A percentile compares a stretch with the other conserved stretches of the same genome.
Evolutionary conservation across 2,888 invertebrate genomes (phyloP).

Genomic region (Sphaeridia pumilis): DNA sequence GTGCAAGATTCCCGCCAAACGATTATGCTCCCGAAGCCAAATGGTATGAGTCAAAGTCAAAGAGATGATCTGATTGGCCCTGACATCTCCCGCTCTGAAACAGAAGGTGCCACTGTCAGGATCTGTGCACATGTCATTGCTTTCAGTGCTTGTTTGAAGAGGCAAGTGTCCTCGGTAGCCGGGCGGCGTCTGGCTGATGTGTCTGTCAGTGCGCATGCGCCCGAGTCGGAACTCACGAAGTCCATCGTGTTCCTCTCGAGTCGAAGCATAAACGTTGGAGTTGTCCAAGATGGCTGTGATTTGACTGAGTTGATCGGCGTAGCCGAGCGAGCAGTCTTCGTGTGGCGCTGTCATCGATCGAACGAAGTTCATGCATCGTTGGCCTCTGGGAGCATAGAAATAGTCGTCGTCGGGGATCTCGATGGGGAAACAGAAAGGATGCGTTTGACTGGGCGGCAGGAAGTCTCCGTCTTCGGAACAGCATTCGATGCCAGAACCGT

Average conservation of each 20-base stretch:
- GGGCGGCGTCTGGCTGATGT: neutral
- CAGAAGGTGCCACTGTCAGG: slow-evolving; percentile 11
- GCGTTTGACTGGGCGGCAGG: slow-evolving; percentile 19
- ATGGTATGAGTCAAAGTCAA: slow-evolving; percentile 28
- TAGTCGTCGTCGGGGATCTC: slow-evolving; percentile 32
- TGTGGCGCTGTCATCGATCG: slow-evolving; percentile 56
- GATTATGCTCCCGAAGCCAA: slow-evolving; percentile 33
- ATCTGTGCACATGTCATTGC: slow-evolving; percentile 17
- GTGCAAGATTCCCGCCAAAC: slow-evolving; percentile 22
- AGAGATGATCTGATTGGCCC: slow-evolving; percentile 33
- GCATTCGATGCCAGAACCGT: slow-evolving; percentile 36
- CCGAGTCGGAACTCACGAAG: slow-evolving; percentile 53
- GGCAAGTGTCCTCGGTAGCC: slow-evolving; percentile 5
- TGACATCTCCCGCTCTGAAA: slow-evolving; percentile 28
- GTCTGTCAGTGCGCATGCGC: slow-evolving; percentile 2
- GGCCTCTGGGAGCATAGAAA: slow-evolving; percentile 28
- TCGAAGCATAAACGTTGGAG: slow-evolving; percentile 70
- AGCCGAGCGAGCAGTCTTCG: slow-evolving; percentile 48
- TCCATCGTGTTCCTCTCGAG: slow-evolving; percentile 50
- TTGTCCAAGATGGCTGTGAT: slow-evolving; percentile 65
- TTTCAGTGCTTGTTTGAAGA: slow-evolving; percentile 3
- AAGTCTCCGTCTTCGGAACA: slow-evolving; percentile 30
- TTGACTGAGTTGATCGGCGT: slow-evolving; percentile 60
- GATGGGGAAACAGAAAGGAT: slow-evolving; percentile 36
- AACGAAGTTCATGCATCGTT: slow-evolving; percentile 58